phyloP scores from a whole-genome alignment of 1,140 invertebrate species.

The Armadillidium nasatum region DNA sequence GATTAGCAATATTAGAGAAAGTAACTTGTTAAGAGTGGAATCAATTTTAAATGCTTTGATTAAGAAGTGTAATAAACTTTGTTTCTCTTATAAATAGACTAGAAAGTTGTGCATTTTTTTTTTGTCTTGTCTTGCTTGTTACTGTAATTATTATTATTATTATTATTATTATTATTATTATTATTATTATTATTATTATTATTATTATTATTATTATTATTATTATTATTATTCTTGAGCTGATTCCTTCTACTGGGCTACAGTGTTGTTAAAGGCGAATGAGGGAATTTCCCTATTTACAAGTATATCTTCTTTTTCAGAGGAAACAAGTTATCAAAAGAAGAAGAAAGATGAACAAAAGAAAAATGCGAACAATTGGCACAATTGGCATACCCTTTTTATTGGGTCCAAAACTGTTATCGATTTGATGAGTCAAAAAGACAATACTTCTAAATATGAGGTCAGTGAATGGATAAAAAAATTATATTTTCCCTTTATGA shows the following conservation, averaged over 20 bases:
- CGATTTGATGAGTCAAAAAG: slow-evolving; percentile 80
- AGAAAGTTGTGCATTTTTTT: too few relatives aligned
- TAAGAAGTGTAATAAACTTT: too few relatives aligned
- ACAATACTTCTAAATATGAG: slow-evolving; percentile 80
- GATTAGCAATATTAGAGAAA: too few relatives aligned
- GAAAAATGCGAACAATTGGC: slow-evolving; percentile 65
- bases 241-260: too few relatives aligned
- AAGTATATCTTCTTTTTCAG: slow-evolving; percentile 48
- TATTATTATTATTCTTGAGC: too few relatives aligned
- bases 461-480: slow-evolving; percentile 50
- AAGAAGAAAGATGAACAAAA: slow-evolving; percentile 79
- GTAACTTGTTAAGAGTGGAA: too few relatives aligned
- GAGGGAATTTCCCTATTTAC: neutral
- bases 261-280: too few relatives aligned
- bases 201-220: too few relatives aligned
- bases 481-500: too few relatives aligned
- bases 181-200: neutral
- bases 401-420: slow-evolving; percentile 89
- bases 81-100: too few relatives aligned
- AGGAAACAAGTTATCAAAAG: slow-evolving; percentile 70
- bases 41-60: too few relatives aligned
- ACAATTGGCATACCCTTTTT: slow-evolving; percentile 97
- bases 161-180: slow-evolving; percentile 11
- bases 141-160: neutral
- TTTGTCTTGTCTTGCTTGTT: too few relatives aligned